phyloP scores from a whole-genome alignment of 2,888 invertebrate species.

The Athripsodes cinereus region DNA sequence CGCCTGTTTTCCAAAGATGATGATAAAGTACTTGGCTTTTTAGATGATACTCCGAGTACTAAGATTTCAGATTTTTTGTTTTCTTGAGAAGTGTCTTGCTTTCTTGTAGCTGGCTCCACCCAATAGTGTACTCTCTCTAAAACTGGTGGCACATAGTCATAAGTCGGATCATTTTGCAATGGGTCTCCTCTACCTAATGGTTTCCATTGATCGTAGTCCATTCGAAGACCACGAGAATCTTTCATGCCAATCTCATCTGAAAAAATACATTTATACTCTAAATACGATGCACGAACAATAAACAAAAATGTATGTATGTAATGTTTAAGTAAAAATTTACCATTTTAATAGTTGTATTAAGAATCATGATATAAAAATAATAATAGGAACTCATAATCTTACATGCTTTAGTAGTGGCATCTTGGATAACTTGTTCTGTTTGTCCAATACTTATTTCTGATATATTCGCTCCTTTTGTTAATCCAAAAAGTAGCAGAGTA shows the following conservation, averaged over 20 bases:
- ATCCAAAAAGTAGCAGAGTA: too few relatives aligned
- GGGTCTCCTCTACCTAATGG: constrained; percentile 79
- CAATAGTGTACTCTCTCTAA: constrained; percentile 75
- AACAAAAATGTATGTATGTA: background rate
- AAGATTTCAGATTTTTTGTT: constrained; percentile 60
- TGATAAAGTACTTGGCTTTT: constrained; percentile 54
- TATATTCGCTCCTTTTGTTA: too few relatives aligned
- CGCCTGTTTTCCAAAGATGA: constrained; percentile 34
- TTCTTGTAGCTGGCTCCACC: constrained; percentile 58
- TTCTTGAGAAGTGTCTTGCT: constrained; percentile 51
- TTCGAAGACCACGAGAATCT: constrained; percentile 45
- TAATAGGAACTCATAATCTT: too few relatives aligned
- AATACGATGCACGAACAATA: background rate
- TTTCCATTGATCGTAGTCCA: constrained; percentile 83
- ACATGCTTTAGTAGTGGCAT: too few relatives aligned
- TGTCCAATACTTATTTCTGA: too few relatives aligned
- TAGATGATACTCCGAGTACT: constrained; percentile 62
- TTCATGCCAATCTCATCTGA: constrained; percentile 30
- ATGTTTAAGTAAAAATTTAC: too few relatives aligned
- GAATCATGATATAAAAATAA: too few relatives aligned
- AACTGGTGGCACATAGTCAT: constrained; percentile 78
- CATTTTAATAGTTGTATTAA: too few relatives aligned
- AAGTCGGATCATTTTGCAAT: constrained; percentile 76
- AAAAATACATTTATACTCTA: too few relatives aligned
- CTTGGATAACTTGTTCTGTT: too few relatives aligned